Conservation (phyloP, 2,113 vertebrate species). For the Upupa epops region DNA sequence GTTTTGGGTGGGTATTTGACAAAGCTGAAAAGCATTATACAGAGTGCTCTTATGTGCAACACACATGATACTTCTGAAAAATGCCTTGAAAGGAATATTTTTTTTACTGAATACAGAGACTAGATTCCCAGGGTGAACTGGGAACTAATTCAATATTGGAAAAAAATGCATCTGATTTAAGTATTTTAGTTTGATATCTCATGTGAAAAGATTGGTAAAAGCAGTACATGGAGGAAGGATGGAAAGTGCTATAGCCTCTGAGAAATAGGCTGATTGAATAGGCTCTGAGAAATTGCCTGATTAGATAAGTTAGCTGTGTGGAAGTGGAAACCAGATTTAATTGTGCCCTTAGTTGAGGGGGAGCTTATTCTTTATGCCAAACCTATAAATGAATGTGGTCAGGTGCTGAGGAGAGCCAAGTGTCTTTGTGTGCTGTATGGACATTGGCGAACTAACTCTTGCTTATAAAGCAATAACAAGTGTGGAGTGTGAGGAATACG, state of each 20-base stretch:
- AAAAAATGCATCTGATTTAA: not conserved
- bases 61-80: not conserved
- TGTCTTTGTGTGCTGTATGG: not conserved
- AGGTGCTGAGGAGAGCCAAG: not conserved
- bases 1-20: not conserved
- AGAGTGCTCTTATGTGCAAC: not conserved
- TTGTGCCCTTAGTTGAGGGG: not conserved
- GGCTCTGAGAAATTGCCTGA: not conserved
- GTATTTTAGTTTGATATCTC: not conserved
- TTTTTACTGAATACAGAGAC: not conserved
- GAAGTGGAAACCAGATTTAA: not conserved
- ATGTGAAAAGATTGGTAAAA: not conserved
- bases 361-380: not conserved
- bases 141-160: not conserved
- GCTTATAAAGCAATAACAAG: not conserved
- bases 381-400: not conserved
- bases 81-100: not conserved
- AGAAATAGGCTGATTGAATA: not conserved
- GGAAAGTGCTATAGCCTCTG: not conserved
- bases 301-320: no score
- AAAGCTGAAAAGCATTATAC: not conserved
- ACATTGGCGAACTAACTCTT: not conserved
- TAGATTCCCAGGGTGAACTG: not conserved
- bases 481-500: not conserved
- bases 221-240: not conserved